Base-by-base conservation (phyloP, 1,140 invertebrate genomes). In the Aphelenchoides besseyi region DNA sequence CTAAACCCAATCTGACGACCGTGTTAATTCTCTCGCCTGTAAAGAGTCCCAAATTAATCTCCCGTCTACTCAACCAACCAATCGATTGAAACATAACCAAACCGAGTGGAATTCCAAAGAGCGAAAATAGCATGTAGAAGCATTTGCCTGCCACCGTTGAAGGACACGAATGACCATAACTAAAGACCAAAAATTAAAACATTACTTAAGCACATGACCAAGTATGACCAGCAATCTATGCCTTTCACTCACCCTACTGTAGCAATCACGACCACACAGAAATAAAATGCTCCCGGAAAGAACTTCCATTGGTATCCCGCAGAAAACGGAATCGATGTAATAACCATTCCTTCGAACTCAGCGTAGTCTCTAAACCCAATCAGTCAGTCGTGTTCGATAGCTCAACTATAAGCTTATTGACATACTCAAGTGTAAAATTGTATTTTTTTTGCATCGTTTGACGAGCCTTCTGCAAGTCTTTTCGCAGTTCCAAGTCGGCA, bases 61-160 rank as follows among this genome's bases (percentile, higher is more conserved):
- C n/a, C n/a, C n/a, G n/a, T n/a, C n/a, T n/a, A n/a, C n/a, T n/a
- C n/a, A n/a, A n/a, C n/a, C n/a, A n/a, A 83, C 95, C 95, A 79
- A 97, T 97, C 83, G 92, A 94, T 85, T 97, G 95, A 87, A 98
- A 97, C 93, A 97, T 97, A 36, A 98, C 92, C 52, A 98, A 89
- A 55, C 94, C 94, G 36, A 95, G 92, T 37, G 95, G 85, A 36
- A 86, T 86, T 0, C 86, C 86, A 5, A 74, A 68, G 5, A 86
- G 66, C 18, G 85, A 85, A 76, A 85, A 86, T 0, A 85, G n/a
- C 80, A 86, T 86, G 61, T 85, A 86, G 66, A 86, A 87, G n/a
- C 80, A 53, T 76, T 86, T 85, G 26, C 85, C 85, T 0, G 33
- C 57, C 9, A 70, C 28, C 5, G 85, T 86, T 36, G 73, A 69